Conservation (phyloP, 2,888 invertebrate species). For the Aphodius granarius region DNA sequence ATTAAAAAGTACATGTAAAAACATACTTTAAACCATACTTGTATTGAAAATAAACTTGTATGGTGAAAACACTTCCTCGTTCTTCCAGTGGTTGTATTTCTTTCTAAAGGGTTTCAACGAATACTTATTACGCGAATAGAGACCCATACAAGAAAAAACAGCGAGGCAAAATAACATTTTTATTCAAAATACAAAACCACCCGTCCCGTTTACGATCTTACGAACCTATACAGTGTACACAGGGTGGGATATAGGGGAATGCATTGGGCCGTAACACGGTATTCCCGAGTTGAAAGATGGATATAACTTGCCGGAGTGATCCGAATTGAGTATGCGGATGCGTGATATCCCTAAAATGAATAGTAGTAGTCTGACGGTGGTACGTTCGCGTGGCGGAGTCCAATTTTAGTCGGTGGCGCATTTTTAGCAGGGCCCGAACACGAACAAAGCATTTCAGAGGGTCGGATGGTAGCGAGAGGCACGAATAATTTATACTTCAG, state of each 20-base stretch:
- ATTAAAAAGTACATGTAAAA: too few species aligned
- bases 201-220: not conserved
- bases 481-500: constrained; percentile 27
- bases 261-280: not conserved
- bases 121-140: too few species aligned
- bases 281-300: not conserved
- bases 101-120: too few species aligned
- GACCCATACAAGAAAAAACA: too few species aligned
- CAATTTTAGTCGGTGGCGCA: constrained; percentile 15
- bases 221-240: not conserved
- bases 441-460: constrained; percentile 24
- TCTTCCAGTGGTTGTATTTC: too few species aligned
- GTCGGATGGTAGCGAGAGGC: constrained; percentile 21
- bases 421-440: constrained; percentile 20
- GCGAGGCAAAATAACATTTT: not conserved
- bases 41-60: too few species aligned
- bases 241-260: not conserved
- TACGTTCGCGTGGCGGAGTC: constrained; percentile 19
- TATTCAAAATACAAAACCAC: not conserved
- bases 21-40: too few species aligned
- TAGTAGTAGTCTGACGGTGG: not conserved
- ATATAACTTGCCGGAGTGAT: not conserved
- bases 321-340: not conserved
- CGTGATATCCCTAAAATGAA: constrained; percentile 18
- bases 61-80: too few species aligned